Percentiles rank a stretch among this genome's conserved stretches.
Conservation (phyloP, 2,888 invertebrate genomes). For the Conus canariensis region DNA sequence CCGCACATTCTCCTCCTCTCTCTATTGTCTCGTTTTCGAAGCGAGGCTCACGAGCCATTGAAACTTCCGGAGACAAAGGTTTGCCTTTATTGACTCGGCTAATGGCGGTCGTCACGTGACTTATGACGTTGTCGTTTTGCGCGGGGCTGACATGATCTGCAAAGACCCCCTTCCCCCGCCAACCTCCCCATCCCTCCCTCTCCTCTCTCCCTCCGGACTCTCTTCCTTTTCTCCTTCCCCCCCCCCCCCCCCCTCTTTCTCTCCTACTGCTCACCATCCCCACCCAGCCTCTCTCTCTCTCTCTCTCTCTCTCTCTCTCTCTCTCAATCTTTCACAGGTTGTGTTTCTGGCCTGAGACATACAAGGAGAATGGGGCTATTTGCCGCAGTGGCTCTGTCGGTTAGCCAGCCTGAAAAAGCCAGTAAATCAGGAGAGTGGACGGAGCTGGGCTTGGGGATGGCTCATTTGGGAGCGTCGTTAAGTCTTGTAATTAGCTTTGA, state of each 20-base stretch:
- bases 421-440: no score
- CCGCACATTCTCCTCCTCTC: no score
- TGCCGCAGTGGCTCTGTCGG: no score
- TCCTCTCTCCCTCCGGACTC: neutral
- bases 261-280: neutral
- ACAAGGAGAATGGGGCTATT: no score
- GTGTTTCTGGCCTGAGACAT: no score
- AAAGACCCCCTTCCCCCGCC: neutral
- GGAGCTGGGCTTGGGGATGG: no score
- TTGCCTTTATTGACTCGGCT: conserved; percentile 26
- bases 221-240: neutral
- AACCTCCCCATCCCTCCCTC: neutral
- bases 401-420: no score
- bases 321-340: neutral
- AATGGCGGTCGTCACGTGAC: neutral
- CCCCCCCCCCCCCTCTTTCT: conserved; percentile 1
- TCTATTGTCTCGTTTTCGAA: neutral
- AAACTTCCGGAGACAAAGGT: conserved; percentile 31
- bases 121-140: neutral
- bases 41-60: conserved; percentile 16
- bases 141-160: neutral
- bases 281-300: no score
- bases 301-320: conserved; percentile 10
- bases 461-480: no score
- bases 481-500: no score